Percentiles rank a stretch among this genome's conserved stretches.
These are phyloP conservation scores for Diadumene lineata DNA, from an alignment of 92 coral and sea anemone species.

Conservation along the genomic window DNA sequence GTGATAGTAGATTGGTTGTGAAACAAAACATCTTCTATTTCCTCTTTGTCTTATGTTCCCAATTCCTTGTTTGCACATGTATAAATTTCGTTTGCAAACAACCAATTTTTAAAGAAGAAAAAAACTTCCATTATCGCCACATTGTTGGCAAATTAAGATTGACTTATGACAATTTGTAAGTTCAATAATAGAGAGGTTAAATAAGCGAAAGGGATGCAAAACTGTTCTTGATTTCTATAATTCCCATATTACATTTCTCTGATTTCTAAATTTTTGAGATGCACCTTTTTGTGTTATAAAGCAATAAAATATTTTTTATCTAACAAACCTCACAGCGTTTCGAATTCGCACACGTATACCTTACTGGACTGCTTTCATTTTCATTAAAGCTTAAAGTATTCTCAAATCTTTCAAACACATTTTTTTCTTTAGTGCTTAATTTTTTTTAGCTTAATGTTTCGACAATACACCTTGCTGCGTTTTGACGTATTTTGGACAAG, in stretches of 20 bases:
- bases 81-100: conserved; percentile 26
- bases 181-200: not conserved
- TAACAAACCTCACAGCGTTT: too few species aligned
- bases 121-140: conserved; percentile 20
- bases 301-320: not conserved
- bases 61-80: conserved; percentile 18
- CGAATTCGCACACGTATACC: too few species aligned
- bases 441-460: not conserved
- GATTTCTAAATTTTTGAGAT: too few species aligned
- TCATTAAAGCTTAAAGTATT: too few species aligned
- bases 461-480: not conserved
- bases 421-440: not conserved
- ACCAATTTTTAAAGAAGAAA: not conserved
- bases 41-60: not conserved
- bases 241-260: too few species aligned
- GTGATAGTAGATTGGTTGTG: not conserved
- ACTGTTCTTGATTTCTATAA: too few species aligned
- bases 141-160: conserved; percentile 21
- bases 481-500: not conserved
- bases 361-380: too few species aligned
- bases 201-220: not conserved
- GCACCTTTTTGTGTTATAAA: too few species aligned
- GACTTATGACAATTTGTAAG: conserved; percentile 19
- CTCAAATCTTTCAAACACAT: too few species aligned
- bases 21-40: conserved; percentile 7